Conservation (phyloP, 2,797 vertebrate species). For the Eidolon dupreanum region DNA sequence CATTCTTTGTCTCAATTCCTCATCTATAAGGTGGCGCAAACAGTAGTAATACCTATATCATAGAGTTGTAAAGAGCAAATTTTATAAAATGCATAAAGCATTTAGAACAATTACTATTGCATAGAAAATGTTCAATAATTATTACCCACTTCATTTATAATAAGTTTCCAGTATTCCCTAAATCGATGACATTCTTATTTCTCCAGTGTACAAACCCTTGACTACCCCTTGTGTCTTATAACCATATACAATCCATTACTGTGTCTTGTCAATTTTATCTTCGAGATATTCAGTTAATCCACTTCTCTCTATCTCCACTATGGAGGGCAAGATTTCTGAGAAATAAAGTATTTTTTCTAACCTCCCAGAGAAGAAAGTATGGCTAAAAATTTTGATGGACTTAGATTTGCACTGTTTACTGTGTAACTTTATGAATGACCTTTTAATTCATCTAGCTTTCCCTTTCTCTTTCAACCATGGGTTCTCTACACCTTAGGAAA, state of each 20-base stretch:
- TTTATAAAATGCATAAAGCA: not conserved
- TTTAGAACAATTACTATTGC: not conserved
- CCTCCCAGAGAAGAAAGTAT: not conserved
- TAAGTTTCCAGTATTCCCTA: not conserved
- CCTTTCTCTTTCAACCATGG: not conserved
- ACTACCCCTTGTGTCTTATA: not conserved
- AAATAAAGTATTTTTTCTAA: not conserved
- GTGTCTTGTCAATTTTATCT: not conserved
- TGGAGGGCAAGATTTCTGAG: not conserved
- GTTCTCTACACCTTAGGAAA: not conserved
- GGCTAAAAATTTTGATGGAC: not conserved
- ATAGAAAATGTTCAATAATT: not conserved
- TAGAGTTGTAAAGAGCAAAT: not conserved
- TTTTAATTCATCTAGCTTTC: not conserved
- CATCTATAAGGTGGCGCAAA: not conserved
- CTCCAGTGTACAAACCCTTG: not conserved
- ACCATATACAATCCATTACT: not conserved
- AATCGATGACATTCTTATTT: not conserved
- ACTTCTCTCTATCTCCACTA: not conserved
- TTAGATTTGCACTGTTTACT: not conserved
- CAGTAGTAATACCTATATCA: not conserved
- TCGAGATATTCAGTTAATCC: not conserved
- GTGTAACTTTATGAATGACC: not conserved
- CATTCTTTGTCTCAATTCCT: not conserved
- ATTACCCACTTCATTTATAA: not conserved